Evolutionary conservation across 2,113 vertebrate species (phyloP), one percentile per base, ranked within the genome.

Genomic region (Bos indicus): DNA sequence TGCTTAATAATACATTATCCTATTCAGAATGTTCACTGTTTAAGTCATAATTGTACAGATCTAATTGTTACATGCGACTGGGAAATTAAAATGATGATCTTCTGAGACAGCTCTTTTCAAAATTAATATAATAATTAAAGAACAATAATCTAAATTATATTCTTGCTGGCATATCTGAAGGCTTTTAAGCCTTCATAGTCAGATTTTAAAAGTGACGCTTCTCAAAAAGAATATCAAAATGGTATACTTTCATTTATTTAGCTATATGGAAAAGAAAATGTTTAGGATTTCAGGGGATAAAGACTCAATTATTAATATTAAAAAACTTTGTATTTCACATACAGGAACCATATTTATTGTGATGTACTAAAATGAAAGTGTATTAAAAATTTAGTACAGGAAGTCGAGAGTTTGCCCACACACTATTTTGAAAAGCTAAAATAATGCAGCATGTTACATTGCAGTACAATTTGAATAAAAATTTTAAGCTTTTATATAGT

Each of bases 41-140:
- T 93, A 89, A 98, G 88, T 84, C 86, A 92, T 43, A 98, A 98
- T 95, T 97, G 90, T 74, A 97, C 57, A 96, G 43, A 56, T 98
- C 80, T 98, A 97, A 98, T 97, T 98, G 90, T 91, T 98, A 96
- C 97, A 98, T 40, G 9, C 62, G 59, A 52, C 97, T 97, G 74
- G 43, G 74, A 98, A 98, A 98, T 98, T 96, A 98, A 98, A 98
- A 98, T 91, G 86, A 97, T 88, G 51, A 57, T 95, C 97, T 96
- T 98, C 89, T 26, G 98, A 98, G 97, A 98, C 90, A 64, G 0
- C 30, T 94, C 77, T 98, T 88, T 95, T 98, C 83, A 89, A 98
- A 98, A 98, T 92, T 90, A 98, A 98, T 97, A 89, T 94, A 96
- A 98, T 98, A 96, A 99, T 97, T 92, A 96, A 95, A 81, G 93